Evolutionary conservation across 2,113 vertebrate genomes (phyloP), one percentile per base, ranked within the genome.

Genomic region (Xyrauchen texanus): DNA sequence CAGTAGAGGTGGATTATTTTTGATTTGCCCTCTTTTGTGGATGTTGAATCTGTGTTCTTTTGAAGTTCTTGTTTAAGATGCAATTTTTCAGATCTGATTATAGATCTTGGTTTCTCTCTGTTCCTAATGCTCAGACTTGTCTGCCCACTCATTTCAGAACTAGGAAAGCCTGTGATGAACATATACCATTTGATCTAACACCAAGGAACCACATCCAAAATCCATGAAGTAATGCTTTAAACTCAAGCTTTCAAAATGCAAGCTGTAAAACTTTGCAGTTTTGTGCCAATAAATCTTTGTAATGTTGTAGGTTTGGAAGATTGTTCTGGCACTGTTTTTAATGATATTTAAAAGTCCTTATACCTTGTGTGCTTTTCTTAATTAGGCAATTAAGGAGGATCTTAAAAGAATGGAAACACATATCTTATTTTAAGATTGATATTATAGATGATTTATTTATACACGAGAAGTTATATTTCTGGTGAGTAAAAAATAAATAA

Each of bases 71-170:
- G 60, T 42, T 63, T 74, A 63, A 63, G 12, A 75, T 52, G 60
- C 7, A 52, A 34, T 34, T 34, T 34, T 34, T 34, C 21, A 34
- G 21, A 34, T 34, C 21, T 34, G 21, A 34, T 34, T 34, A 34
- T 34, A 34, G 21, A 34, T 34, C 21, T 34, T 34, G 21, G 21
- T 34, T 34, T 34, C 21, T 34, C 21, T 34, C 21, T 34, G 21
- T 34, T 34, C 21, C 21, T 34, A 34, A 75, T 13, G 72, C 63
- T 52, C 16, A 75, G 11, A 3, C 60, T n/a, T 49, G 46, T 42
- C 72, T 34, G 16, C 72, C 72, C 46, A 75, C 72, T 75, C 72
- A 1, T 52, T 16, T 75, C 58, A 75, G 72, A 75, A 75, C 58
- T 51, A 63, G 58, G 60, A 16, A 75, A 15, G 52, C 15, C 11